Percentiles rank a stretch among this genome's conserved stretches.
phyloP scores from a whole-genome alignment of 2,113 vertebrate species.

The Tretioscincus oriximinensis region DNA sequence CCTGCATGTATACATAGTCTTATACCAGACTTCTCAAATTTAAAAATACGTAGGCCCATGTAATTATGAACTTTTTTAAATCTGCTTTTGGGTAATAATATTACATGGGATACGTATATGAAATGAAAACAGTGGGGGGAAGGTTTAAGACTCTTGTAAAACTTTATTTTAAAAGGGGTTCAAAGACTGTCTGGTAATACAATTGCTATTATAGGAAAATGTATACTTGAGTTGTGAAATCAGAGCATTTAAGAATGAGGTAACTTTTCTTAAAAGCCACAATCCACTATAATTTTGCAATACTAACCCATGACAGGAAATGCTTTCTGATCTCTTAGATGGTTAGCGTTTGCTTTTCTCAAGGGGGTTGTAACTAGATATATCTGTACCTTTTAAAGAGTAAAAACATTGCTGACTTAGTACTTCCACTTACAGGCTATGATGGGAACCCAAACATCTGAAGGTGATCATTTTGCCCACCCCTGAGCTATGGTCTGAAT shows the following conservation, averaged over 20 bases:
- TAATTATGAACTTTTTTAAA: background rate
- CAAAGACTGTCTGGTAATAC: background rate
- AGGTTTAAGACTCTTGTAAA: background rate
- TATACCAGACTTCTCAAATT: too few species aligned
- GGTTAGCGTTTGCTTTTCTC: background rate
- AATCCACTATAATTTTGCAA: background rate
- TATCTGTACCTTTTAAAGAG: background rate
- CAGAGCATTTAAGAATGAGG: background rate
- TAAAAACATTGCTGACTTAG: background rate
- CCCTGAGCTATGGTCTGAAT: background rate
- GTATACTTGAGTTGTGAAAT: background rate
- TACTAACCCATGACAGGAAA: background rate
- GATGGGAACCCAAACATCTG: background rate
- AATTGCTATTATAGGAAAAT: background rate
- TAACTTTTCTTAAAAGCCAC: background rate
- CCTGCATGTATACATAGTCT: too few species aligned
- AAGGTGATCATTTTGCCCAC: background rate
- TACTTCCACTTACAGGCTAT: background rate
- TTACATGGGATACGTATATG: background rate
- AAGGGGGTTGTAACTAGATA: background rate
- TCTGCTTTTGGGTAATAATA: background rate
- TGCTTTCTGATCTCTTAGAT: background rate
- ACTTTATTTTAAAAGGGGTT: background rate
- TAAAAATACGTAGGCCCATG: too few species aligned
- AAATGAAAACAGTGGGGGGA: background rate